Evolutionary conservation across 1,140 invertebrate species (phyloP), one percentile per base, ranked within the genome.

Genomic region (Pantala flavescens): DNA sequence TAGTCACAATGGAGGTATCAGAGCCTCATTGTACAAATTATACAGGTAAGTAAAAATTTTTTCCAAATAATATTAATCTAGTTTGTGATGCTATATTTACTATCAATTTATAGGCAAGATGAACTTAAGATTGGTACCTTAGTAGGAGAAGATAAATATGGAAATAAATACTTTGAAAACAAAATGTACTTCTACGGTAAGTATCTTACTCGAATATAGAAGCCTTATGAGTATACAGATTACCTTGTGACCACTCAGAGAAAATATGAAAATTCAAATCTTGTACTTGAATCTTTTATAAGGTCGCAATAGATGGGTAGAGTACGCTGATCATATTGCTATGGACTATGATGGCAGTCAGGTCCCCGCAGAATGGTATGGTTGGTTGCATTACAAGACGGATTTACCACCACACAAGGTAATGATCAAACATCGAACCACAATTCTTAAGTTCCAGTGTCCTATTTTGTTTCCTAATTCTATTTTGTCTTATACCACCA

Each of bases 121-220:
- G 91, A 92, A 0, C 79, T 97, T 23, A 98, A 97, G 85, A 85
- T 87, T 70, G 97, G 97, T 24, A 89, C 83, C 0, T 81, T 95
- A 0, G 87, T 98, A n/a, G 98, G 98, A n/a, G 88, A 87, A 75
- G 98, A 99, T 82, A 91, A 95, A 81, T 96, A 90, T 83, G 97
- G 98, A 43, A 99, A 99, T 83, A 96, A 93, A 82, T 99, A 99
- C 82, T 99, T 88, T 82, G 91, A 98, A 86, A 98, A 98, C 81
- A 90, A 92, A 28, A 84, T 86, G 70, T 95, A 93, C 81, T 97
- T 98, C 83, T 90, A 92, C 81, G 90, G 95, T 87, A 82, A 83
- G 82, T 78, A 71, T 76, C 16, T 24, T 7, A 36, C 9, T 36
- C 2, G n/a, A n/a, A n/a, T n/a, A n/a, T n/a, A n/a, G n/a, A n/a